Percentiles rank a stretch among this genome's conserved stretches.
phyloP scores from a whole-genome alignment of 2,797 vertebrate species.

The Acestrorhynchus altus region DNA sequence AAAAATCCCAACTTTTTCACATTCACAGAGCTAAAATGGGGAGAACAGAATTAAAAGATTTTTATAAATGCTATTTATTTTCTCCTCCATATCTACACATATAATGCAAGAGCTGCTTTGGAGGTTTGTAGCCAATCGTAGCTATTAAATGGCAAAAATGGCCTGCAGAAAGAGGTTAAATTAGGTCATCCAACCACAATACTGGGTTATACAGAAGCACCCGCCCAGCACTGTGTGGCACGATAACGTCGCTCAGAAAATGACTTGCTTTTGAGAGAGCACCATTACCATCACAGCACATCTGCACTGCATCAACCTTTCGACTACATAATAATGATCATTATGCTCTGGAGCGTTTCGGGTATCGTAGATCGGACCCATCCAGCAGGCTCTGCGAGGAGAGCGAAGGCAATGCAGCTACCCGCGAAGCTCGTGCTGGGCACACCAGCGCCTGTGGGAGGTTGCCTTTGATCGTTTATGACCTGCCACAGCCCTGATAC shows the following conservation, averaged over 20 bases:
- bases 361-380: background rate
- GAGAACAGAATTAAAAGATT: no score
- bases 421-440: background rate
- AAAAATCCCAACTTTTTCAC: no score
- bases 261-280: slow-evolving; percentile 11
- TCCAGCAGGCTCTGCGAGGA: background rate
- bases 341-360: slow-evolving; percentile 19
- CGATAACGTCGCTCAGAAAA: background rate
- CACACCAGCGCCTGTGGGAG: slow-evolving; percentile 17
- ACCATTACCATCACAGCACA: background rate
- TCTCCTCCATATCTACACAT: no score
- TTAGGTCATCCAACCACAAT: no score
- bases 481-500: background rate
- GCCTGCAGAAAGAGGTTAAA: no score
- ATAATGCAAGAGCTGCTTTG: no score
- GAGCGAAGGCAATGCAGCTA: background rate
- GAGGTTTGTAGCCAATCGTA: no score
- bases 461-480: background rate
- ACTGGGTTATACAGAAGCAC: no score
- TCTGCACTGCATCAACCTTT: background rate
- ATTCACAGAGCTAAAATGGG: no score
- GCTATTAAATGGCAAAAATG: no score
- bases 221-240: no score
- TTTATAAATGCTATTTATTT: no score
- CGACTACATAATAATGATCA: background rate